Conservation (phyloP, 2,797 vertebrate genomes). For the Aselliscus stoliczkanus region DNA sequence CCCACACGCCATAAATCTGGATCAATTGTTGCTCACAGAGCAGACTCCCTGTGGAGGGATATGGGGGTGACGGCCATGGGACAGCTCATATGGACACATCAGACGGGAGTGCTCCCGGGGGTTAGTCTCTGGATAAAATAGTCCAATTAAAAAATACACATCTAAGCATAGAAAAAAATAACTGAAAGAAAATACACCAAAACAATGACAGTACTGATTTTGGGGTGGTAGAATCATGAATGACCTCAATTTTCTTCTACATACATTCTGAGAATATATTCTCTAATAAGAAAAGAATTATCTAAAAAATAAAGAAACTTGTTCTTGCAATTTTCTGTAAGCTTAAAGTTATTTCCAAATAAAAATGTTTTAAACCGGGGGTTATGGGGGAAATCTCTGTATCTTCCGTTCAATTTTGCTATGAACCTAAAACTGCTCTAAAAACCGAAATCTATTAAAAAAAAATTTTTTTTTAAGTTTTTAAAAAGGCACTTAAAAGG, state of each 20-base stretch:
- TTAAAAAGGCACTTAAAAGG: background rate
- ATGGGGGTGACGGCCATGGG: accelerated
- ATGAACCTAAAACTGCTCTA: background rate
- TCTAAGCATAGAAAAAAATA: background rate
- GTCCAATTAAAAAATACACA: background rate
- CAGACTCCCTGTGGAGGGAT: background rate
- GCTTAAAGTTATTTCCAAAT: conserved; percentile 33
- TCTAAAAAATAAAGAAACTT: background rate
- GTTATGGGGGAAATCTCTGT: background rate
- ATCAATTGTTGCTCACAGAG: background rate
- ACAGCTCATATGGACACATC: too few relatives aligned
- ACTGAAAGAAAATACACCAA: background rate
- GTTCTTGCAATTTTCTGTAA: background rate
- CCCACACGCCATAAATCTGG: background rate
- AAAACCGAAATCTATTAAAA: background rate
- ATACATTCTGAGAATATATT: background rate
- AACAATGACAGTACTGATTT: background rate
- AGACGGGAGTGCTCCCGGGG: background rate
- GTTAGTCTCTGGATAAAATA: background rate
- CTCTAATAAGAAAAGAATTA: background rate
- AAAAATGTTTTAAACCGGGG: background rate
- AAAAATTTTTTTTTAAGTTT: background rate
- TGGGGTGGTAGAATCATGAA: background rate
- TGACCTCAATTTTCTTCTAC: background rate
- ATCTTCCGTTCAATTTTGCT: background rate